These are phyloP conservation scores for Dermatophagoides farinae DNA, from an alignment of 1,140 invertebrate species.

Conservation along the genomic window DNA sequence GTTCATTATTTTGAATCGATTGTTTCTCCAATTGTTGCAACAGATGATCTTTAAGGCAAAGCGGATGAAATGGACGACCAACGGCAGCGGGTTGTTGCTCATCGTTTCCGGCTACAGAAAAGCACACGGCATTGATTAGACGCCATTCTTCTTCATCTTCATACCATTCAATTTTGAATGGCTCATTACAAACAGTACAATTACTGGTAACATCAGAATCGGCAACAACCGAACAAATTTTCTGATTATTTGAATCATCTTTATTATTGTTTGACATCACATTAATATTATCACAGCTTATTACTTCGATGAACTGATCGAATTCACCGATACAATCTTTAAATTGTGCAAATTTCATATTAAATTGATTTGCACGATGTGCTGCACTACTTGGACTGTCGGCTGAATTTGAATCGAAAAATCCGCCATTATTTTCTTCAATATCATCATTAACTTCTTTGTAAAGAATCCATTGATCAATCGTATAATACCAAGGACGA, in stretches of 20 bases:
- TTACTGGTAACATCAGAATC: constrained; percentile 8
- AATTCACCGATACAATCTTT: constrained; percentile 11
- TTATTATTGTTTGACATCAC: not conserved
- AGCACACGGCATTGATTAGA: constrained; percentile 52
- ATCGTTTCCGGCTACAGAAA: constrained; percentile 32
- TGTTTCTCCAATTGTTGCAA: constrained; percentile 1
- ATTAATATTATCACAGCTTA: not conserved
- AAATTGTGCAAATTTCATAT: constrained; percentile 22
- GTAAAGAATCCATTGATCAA: constrained; percentile 55
- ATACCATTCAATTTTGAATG: constrained; percentile 79
- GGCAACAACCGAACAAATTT: constrained; percentile 23
- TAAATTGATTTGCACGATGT: constrained; percentile 3
- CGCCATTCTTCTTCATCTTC: constrained; percentile 93
- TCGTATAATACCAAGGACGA: constrained; percentile 11
- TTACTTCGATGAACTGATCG: not conserved
- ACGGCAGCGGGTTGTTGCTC: constrained; percentile 25
- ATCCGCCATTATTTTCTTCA: constrained; percentile 53
- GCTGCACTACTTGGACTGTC: not conserved
- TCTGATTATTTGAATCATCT: not conserved
- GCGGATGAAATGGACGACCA: constrained; percentile 18
- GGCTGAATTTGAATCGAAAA: constrained; percentile 4
- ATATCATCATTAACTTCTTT: constrained; percentile 70
- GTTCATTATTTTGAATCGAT: not conserved
- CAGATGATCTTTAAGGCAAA: constrained; percentile 17
- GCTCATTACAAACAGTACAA: constrained; percentile 73